Evolutionary conservation across 2,797 vertebrate genomes (phyloP), one percentile per base, ranked within the genome.

Genomic region (Tinamus major): DNA sequence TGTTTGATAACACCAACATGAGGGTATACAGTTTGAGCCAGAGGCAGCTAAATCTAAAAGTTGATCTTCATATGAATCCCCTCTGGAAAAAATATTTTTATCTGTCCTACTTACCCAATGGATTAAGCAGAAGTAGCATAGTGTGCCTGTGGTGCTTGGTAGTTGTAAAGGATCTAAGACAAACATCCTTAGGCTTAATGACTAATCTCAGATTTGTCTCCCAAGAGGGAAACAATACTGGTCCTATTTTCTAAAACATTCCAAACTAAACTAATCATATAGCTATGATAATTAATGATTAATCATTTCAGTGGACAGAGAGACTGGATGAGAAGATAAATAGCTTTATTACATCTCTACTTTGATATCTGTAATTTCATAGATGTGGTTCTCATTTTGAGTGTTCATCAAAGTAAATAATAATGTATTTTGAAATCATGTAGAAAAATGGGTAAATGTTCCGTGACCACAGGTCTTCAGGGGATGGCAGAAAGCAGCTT

Each of bases 371-470:
- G 51, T 74, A 86, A 90, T 94, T 95, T 91, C 74, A 91, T 81
- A 93, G 95, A 94, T 58, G 79, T 55, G 64, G 67, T 77, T 24
- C 48, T 91, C 70, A 46, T 58, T 74, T 89, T 84, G 68, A 93
- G 63, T 26, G 70, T 48, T 94, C 85, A 78, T 95, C 89, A 92
- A 94, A 94, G 87, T 93, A 96, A 93, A 95, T 89, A 95, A 91
- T 91, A 92, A 93, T 74, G 89, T 4, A 0, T 93, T 96, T 95
- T 87, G 92, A 96, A 96, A 93, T 94, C n/a, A 84, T 87, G 91
- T 88, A 93, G 93, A 96, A 94, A 96, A 96, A 95, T 84, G 91
- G 79, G 72, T 95, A 92, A 93, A 93, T 89, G 91, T 95, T 96
- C 91, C 92, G 91, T 87, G 83, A 95, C 89, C 93, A 95, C 92